phyloP scores from a whole-genome alignment of 2,797 vertebrate genomes.

The Moxostoma hubbsi region DNA sequence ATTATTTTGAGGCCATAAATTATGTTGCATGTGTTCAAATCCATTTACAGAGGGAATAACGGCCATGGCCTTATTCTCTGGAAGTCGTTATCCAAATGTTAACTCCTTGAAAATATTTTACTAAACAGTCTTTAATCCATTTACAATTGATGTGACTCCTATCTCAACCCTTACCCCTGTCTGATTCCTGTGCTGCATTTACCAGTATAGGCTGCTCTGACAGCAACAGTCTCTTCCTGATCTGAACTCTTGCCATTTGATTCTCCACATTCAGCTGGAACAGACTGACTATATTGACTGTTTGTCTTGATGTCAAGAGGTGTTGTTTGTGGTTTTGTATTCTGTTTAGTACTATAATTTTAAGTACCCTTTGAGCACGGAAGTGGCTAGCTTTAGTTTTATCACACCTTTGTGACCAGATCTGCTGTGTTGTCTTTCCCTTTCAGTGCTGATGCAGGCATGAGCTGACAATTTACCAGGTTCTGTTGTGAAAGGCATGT shows the following conservation, averaged over 20 bases:
- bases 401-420: background rate
- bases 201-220: conserved; percentile 55
- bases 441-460: background rate
- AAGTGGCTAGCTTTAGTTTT: background rate
- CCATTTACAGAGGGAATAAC: conserved; percentile 59
- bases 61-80: conserved; percentile 61
- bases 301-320: conserved; percentile 12
- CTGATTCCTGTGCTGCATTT: conserved; percentile 44
- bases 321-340: conserved; percentile 38
- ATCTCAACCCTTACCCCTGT: conserved; percentile 50
- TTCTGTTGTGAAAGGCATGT: background rate
- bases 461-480: background rate
- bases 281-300: conserved; percentile 19
- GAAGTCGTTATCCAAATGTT: conserved; percentile 65
- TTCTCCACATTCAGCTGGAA: conserved; percentile 59
- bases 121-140: conserved; percentile 61
- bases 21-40: conserved; percentile 57
- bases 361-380: background rate
- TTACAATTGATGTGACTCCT: conserved; percentile 62
- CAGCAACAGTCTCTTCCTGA: conserved; percentile 59
- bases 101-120: conserved; percentile 65
- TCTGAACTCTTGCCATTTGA: conserved; percentile 46
- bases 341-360: background rate
- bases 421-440: background rate
- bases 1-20: conserved; percentile 54